These are phyloP conservation scores for Microtus pennsylvanicus DNA, from an alignment of 2,113 vertebrate genomes.

Conservation along the genomic window DNA sequence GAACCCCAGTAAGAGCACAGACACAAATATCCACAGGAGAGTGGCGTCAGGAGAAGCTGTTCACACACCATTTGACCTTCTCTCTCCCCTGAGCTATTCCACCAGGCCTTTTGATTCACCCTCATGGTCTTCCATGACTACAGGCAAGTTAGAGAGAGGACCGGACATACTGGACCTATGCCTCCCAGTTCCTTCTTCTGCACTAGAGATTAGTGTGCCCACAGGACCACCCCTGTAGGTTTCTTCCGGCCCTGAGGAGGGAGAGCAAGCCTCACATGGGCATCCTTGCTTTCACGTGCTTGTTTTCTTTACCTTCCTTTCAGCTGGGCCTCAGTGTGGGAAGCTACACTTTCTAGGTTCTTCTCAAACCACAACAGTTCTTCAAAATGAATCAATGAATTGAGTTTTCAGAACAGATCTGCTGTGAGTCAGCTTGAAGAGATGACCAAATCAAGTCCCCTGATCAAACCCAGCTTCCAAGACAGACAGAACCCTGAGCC, in stretches of 20 bases:
- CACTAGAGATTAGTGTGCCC: background rate
- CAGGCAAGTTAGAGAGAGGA: background rate
- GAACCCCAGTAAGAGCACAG: background rate
- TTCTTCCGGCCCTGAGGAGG: accelerated
- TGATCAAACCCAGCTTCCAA: background rate
- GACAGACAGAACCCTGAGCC: background rate
- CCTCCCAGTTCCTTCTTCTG: no score
- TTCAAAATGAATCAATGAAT: background rate
- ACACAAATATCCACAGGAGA: background rate
- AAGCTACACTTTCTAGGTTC: background rate
- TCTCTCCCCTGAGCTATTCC: background rate
- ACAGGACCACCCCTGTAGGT: background rate
- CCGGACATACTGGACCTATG: accelerated
- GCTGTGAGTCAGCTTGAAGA: background rate
- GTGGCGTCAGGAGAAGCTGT: accelerated
- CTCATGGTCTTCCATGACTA: background rate
- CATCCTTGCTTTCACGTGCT: background rate
- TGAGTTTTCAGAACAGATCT: background rate
- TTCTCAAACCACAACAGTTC: background rate
- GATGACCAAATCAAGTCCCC: background rate
- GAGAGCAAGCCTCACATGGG: background rate
- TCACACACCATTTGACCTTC: background rate
- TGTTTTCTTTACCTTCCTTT: background rate
- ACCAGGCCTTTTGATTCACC: background rate
- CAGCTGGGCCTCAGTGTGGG: background rate